Evolutionary conservation across 2,888 invertebrate genomes (phyloP).

Genomic region (Brenthis ino): DNA sequence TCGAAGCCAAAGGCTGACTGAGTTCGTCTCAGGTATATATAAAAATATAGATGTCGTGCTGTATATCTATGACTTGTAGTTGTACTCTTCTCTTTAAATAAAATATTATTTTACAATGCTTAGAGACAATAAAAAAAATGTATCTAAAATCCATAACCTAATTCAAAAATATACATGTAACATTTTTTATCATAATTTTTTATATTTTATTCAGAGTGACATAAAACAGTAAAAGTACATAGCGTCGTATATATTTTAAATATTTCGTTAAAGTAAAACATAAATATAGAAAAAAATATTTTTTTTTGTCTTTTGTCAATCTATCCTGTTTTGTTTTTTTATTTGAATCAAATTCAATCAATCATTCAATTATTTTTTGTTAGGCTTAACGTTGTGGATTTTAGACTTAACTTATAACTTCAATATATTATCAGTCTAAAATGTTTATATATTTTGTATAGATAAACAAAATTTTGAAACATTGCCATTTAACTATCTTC

Average conservation of each 20-base stretch:
- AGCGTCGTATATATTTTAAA: too few species aligned
- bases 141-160: conserved; percentile 20
- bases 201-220: too few species aligned
- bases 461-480: background rate
- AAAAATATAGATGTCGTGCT: conserved; percentile 37
- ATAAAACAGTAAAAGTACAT: too few species aligned
- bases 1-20: conserved; percentile 43
- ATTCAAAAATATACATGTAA: too few species aligned
- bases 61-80: conserved; percentile 28
- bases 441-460: background rate
- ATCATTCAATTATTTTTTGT: background rate
- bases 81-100: conserved; percentile 11
- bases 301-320: too few species aligned
- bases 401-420: conserved; percentile 3
- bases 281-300: too few species aligned
- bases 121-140: conserved; percentile 9
- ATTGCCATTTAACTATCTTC: conserved; percentile 9
- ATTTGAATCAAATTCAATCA: too few species aligned
- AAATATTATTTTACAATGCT: conserved; percentile 7
- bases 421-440: background rate
- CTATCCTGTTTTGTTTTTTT: too few species aligned
- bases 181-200: too few species aligned
- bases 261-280: too few species aligned
- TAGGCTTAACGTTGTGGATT: conserved; percentile 10
- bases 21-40: conserved; percentile 42